These are phyloP conservation scores for Cavia aperea DNA, from an alignment of 2,113 vertebrate genomes.

Conservation along the genomic window DNA sequence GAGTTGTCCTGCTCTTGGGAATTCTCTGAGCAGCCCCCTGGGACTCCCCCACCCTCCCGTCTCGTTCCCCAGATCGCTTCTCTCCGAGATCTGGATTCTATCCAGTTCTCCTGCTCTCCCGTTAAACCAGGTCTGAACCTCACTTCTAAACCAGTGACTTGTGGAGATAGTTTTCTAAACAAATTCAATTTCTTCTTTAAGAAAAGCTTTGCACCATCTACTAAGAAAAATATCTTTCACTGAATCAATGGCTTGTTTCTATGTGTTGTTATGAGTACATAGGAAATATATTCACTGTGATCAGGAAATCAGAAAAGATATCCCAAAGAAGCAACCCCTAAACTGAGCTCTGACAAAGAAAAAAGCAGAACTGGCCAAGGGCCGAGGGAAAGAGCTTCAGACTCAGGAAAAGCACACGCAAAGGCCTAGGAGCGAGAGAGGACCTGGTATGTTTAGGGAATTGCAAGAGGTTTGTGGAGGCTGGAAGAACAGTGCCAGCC, in stretches of 20 bases:
- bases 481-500: accelerated
- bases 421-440: not conserved
- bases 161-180: not conserved
- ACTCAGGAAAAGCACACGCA: too few species aligned
- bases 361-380: not conserved
- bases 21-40: not conserved
- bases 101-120: not conserved
- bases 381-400: not conserved
- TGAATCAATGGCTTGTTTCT: not conserved
- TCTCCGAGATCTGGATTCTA: not conserved
- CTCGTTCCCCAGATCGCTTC: not conserved
- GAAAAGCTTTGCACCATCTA: not conserved
- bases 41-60: not conserved
- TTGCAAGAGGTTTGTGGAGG: too few species aligned
- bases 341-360: not conserved
- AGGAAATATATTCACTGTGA: not conserved
- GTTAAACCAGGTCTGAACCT: not conserved
- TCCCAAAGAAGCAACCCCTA: not conserved
- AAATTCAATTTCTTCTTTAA: not conserved
- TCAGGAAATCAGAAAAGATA: not conserved
- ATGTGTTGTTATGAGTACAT: not conserved
- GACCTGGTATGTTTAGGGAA: not conserved
- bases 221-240: not conserved
- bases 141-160: not conserved
- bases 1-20: not conserved